Evolutionary conservation across 2,113 vertebrate genomes (phyloP).

Genomic region (Spea multiplicata): DNA sequence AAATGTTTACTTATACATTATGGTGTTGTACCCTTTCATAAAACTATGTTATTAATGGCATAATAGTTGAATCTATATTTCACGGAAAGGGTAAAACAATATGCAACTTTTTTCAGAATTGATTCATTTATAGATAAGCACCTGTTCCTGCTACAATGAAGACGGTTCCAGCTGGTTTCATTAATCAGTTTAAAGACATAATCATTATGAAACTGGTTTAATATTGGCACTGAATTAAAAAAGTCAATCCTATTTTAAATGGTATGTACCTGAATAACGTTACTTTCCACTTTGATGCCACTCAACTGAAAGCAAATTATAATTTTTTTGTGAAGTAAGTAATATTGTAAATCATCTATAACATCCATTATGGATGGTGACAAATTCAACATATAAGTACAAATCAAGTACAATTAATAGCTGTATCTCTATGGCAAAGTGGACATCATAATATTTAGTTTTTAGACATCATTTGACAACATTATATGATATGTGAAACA

Average conservation of each 20-base stretch:
- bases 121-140: conserved; percentile 45
- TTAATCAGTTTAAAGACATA: conserved; percentile 37
- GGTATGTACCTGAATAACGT: conserved; percentile 32
- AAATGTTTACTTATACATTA: no score
- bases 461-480: no score
- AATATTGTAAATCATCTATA: no score
- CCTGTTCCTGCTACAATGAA: conserved; percentile 39
- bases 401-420: no score
- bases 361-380: no score
- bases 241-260: conserved; percentile 14
- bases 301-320: background rate
- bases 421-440: no score
- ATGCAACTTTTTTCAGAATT: conserved; percentile 28
- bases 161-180: conserved; percentile 36
- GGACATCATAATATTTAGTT: no score
- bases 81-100: conserved; percentile 29
- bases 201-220: conserved; percentile 30
- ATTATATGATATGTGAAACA: no score
- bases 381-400: no score
- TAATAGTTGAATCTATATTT: conserved; percentile 9
- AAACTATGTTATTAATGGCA: conserved; percentile 7
- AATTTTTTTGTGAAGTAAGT: background rate
- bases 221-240: conserved; percentile 28
- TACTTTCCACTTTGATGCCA: conserved; percentile 2
- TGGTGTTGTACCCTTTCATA: background rate